Evolutionary conservation across 2,888 invertebrate species (phyloP), one percentile per base, ranked within the genome.

Genomic region (Ectemnius lituratus): DNA sequence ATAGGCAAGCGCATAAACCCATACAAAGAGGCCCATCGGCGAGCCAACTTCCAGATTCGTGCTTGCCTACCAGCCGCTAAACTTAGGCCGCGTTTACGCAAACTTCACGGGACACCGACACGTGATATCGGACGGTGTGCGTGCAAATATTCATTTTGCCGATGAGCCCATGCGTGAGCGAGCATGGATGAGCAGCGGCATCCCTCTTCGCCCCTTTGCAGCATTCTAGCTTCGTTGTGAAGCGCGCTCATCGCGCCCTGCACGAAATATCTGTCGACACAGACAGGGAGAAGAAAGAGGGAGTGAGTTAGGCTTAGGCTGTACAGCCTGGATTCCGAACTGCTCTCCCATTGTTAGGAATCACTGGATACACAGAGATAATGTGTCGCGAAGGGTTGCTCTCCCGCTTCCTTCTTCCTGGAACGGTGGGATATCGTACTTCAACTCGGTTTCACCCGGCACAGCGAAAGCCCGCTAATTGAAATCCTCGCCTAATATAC

Each of bases 311-410:
- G 45, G 67, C 56, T 64, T 60, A 73, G 78, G 76, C 74, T 80
- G 75, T 72, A 63, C 70, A 73, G 70, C 57, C 70, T 49, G 62
- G 78, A 63, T 78, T 75, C 70, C 27, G 64, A 52, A 46, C 46
- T 62, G 27, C 73, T 62, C 73, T 81, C 37, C 52, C 16, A 82
- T 83, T 80, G 82, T 82, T 74, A 78, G 63, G 73, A 72, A 79
- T 82, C 78, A 77, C 81, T 82, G 82, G 75, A 77, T 83, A 83
- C 76, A 85, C 80, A 80, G 76, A 83, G 84, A 85, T 86, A 85
- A 85, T 79, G 80, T 16, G n/a, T 73, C 69, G 76, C 63, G 59
- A 62, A 45, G 27, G 20, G 45, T 6, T 58, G 57, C 56, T 52
- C 56, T 52, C 56, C 66, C 52, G 52, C n/a, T 11, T 52, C 52